These are phyloP conservation scores for Callaeas wilsoni DNA, from an alignment of 2,113 vertebrate genomes.

Conservation along the genomic window DNA sequence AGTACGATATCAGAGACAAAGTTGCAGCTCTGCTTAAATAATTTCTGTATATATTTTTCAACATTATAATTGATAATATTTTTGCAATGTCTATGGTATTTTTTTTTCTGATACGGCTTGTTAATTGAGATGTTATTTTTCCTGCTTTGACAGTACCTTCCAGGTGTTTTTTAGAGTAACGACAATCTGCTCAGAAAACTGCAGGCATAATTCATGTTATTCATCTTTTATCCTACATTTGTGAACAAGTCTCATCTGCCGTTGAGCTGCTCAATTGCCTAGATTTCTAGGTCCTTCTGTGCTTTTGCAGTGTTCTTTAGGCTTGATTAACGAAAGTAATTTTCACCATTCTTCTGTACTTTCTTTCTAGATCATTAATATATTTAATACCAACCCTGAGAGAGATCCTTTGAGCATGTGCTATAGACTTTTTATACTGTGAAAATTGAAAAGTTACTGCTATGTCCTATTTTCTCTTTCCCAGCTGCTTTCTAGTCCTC, in stretches of 20 bases:
- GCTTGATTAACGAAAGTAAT: background rate
- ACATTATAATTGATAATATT: background rate
- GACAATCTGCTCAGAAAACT: background rate
- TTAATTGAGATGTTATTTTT: background rate
- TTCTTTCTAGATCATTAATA: background rate
- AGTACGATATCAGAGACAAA: background rate
- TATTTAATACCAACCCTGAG: background rate
- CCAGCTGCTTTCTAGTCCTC: background rate
- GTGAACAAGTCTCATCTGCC: background rate
- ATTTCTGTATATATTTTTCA: background rate
- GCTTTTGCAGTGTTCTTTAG: background rate
- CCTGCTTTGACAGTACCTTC: background rate
- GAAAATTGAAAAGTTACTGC: background rate
- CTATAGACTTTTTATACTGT: background rate
- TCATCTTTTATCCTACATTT: background rate
- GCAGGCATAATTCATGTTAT: background rate
- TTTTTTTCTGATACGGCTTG: background rate
- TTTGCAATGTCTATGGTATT: background rate
- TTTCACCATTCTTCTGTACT: background rate
- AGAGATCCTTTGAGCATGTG: background rate
- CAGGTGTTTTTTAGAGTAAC: background rate
- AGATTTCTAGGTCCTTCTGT: background rate
- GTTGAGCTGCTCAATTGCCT: background rate
- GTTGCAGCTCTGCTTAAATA: background rate
- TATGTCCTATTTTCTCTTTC: background rate